Evolutionary conservation across 2,888 invertebrate species (phyloP).

Genomic region (Drosophila anceps): DNA sequence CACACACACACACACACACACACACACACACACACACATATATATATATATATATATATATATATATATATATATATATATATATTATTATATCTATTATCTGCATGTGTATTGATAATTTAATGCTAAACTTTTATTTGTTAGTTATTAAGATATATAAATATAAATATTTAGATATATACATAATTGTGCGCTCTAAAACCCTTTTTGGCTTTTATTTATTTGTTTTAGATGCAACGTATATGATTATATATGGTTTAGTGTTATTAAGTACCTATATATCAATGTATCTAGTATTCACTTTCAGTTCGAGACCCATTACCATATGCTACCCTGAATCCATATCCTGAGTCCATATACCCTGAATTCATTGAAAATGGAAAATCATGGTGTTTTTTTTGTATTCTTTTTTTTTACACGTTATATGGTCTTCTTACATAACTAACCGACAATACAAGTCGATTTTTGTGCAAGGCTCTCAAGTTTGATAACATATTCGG

Average conservation of each 20-base stretch:
- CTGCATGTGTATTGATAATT: background rate
- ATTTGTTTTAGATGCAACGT: background rate
- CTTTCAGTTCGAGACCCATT: background rate
- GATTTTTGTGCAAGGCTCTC: conserved; percentile 4
- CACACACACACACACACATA: too few relatives aligned
- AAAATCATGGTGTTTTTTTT: too few relatives aligned
- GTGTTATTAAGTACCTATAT: background rate
- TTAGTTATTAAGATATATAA: background rate
- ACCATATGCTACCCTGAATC: too few relatives aligned
- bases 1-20: too few relatives aligned
- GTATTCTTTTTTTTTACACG: background rate
- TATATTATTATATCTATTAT: too few relatives aligned
- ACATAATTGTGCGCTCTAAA: background rate
- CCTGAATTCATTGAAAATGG: too few relatives aligned
- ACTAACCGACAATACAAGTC: background rate
- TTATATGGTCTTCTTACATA: background rate
- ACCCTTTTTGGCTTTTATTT: background rate
- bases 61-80: too few relatives aligned
- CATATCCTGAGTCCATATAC: too few relatives aligned
- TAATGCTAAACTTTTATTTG: background rate
- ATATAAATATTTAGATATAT: background rate
- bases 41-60: too few relatives aligned
- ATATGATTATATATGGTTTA: background rate
- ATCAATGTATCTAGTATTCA: background rate
- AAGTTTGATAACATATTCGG: conserved; percentile 1